phyloP scores from a whole-genome alignment of 2,113 vertebrate species.

The Emydocephalus ijimae region DNA sequence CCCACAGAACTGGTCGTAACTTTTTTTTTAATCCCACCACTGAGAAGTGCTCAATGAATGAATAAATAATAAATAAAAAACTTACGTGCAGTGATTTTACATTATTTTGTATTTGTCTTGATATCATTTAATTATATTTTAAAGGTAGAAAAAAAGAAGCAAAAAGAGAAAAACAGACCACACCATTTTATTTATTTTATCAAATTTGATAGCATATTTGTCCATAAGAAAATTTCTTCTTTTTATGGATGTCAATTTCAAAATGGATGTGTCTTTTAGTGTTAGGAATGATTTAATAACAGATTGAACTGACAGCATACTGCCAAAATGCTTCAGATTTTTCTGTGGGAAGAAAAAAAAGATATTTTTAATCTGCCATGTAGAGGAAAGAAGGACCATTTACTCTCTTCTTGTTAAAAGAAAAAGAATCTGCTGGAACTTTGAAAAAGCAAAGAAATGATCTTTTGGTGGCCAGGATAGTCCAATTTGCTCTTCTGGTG shows the following conservation, averaged over 20 bases:
- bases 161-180: not conserved
- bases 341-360: conserved; percentile 43
- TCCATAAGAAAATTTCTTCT: not conserved
- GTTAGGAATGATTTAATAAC: conserved; percentile 14
- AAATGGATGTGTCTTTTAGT: conserved; percentile 21
- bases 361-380: not conserved
- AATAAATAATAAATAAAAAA: not conserved
- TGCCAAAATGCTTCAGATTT: conserved; percentile 16
- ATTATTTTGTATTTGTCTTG: not conserved
- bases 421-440: not conserved
- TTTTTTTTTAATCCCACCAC: too few relatives aligned
- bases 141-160: not conserved
- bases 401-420: conserved; percentile 14
- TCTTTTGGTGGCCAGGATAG: conserved; percentile 45
- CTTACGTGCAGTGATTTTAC: not conserved
- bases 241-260: not conserved
- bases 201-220: not conserved
- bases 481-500: conserved; percentile 40
- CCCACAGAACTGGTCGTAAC: too few relatives aligned
- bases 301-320: not conserved
- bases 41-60: not conserved
- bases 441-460: conserved; percentile 30
- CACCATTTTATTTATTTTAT: not conserved
- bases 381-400: conserved; percentile 35
- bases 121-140: not conserved